These are phyloP conservation scores for Corythornis leucogaster DNA, from an alignment of 2,797 vertebrate genomes.

Conservation along the genomic window DNA sequence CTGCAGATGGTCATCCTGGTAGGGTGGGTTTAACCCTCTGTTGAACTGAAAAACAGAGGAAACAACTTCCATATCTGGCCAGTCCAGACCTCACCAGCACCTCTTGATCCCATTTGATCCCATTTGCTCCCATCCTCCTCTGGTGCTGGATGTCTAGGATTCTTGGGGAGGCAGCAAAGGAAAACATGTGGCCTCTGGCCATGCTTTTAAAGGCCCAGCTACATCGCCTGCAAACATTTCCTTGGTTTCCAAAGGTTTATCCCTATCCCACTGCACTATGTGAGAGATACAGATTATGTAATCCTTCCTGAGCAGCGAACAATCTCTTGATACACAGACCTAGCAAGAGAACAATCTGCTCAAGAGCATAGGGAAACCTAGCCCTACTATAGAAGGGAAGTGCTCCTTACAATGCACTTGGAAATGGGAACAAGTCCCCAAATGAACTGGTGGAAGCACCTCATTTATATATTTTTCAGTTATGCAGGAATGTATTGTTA, in stretches of 20 bases:
- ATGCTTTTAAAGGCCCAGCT: neutral
- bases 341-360: neutral
- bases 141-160: neutral
- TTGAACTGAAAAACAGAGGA: neutral
- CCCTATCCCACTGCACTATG: too few relatives aligned
- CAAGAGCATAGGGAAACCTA: neutral
- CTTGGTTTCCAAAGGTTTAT: neutral
- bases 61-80: neutral
- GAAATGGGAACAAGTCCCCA: neutral
- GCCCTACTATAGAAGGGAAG: neutral
- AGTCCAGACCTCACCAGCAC: neutral
- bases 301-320: neutral
- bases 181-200: neutral
- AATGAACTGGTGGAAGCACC: neutral
- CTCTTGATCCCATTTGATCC: neutral
- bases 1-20: neutral
- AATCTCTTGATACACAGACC: neutral
- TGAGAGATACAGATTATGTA: neutral
- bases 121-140: neutral
- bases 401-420: neutral
- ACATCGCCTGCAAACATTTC: neutral
- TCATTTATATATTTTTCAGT: neutral
- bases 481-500: neutral
- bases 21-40: neutral
- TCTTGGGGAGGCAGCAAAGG: neutral